These are phyloP conservation scores for Eublepharis macularius DNA, from an alignment of 2,113 vertebrate species.

Conservation along the genomic window DNA sequence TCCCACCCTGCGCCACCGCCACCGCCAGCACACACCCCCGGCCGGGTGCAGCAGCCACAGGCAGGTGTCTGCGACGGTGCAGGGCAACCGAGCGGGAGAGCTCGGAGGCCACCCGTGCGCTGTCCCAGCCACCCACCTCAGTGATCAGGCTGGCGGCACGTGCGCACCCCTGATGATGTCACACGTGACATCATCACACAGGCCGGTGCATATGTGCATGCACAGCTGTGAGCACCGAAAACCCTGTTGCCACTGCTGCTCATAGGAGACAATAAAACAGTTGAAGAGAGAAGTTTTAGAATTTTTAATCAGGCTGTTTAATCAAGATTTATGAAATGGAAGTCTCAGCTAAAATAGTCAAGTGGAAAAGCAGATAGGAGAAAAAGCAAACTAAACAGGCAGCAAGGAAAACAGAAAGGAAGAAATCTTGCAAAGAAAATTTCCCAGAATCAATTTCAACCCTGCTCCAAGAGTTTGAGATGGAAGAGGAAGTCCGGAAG, in stretches of 20 bases:
- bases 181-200: too few relatives aligned
- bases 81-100: too few relatives aligned
- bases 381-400: background rate
- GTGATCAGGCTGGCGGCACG: too few relatives aligned
- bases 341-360: constrained; percentile 58
- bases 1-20: too few relatives aligned
- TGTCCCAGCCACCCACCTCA: too few relatives aligned
- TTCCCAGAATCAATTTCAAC: background rate
- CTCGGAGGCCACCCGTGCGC: too few relatives aligned
- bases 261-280: background rate
- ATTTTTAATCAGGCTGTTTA: constrained; percentile 32
- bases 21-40: too few relatives aligned
- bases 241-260: background rate
- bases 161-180: too few relatives aligned
- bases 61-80: too few relatives aligned
- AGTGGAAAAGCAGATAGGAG: constrained; percentile 35
- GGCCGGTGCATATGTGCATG: too few relatives aligned
- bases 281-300: background rate
- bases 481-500: background rate
- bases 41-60: too few relatives aligned
- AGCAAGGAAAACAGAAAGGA: constrained; percentile 1
- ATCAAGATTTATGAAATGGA: constrained; percentile 62
- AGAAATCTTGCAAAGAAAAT: background rate
- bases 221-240: background rate
- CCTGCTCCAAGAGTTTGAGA: background rate